phyloP scores from a whole-genome alignment of 2,888 invertebrate species.

The Drosophila eohydei region DNA sequence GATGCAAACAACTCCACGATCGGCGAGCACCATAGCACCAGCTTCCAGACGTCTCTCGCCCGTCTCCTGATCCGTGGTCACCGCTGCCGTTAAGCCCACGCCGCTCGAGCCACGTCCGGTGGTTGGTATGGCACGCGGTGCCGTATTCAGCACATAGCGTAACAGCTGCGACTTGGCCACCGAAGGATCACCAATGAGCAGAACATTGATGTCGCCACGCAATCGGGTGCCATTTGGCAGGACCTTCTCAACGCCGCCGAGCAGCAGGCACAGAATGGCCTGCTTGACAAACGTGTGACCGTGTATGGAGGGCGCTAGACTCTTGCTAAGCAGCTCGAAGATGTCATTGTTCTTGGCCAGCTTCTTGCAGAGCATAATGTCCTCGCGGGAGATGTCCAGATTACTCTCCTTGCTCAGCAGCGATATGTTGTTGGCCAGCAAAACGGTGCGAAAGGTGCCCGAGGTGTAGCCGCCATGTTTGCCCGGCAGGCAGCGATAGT shows the following conservation, averaged over 20 bases:
- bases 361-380: conserved; percentile 94
- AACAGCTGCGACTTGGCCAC: conserved; percentile 99
- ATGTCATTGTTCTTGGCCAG: conserved; percentile 91
- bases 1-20: conserved; percentile 97
- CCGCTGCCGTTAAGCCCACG: conserved; percentile 99
- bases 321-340: conserved; percentile 95
- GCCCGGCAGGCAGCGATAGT: conserved; percentile 96
- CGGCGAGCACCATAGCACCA: conserved; percentile 99
- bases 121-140: conserved; percentile 97
- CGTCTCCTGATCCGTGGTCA: conserved; percentile 97
- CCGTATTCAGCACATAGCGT: conserved; percentile 96
- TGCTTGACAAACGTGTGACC: conserved; percentile 98
- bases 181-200: conserved; percentile 99
- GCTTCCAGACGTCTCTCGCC: conserved; percentile 96
- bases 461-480: conserved; percentile 97
- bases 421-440: conserved; percentile 97
- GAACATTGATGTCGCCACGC: conserved; percentile 94
- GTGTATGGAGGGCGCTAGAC: conserved; percentile 98
- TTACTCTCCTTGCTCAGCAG: conserved; percentile 95
- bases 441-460: conserved; percentile 95
- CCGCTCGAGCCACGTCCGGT: conserved; percentile 99
- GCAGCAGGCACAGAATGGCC: conserved; percentile 95
- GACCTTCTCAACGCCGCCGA: conserved; percentile 98
- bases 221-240: conserved; percentile 96
- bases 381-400: conserved; percentile 91